phyloP scores from a whole-genome alignment of 1,140 invertebrate species.

The Zaprionus taronus region DNA sequence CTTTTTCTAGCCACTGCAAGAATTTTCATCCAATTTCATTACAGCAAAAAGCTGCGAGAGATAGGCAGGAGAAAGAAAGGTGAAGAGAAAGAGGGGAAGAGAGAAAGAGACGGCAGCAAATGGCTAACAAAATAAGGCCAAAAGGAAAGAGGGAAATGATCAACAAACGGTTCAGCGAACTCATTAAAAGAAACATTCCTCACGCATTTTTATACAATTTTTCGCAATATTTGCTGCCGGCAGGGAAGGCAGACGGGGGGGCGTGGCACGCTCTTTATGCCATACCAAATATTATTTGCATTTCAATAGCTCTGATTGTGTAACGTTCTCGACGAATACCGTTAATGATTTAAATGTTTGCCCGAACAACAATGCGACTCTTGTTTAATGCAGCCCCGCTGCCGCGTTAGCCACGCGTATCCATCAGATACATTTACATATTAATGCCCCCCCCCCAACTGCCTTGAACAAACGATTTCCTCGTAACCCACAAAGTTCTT shows the following conservation, averaged over 20 bases:
- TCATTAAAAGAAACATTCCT: conserved; percentile 42
- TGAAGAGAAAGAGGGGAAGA: neutral
- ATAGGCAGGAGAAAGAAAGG: too few species aligned
- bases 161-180: conserved; percentile 60
- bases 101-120: neutral
- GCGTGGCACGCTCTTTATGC: neutral
- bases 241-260: neutral
- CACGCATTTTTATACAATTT: conserved; percentile 24
- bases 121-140: conserved; percentile 7
- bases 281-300: conserved; percentile 56
- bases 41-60: conserved; percentile 11
- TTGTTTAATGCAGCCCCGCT: conserved; percentile 22
- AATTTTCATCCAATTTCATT: conserved; percentile 18
- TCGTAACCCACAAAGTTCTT: conserved; percentile 55
- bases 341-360: conserved; percentile 63
- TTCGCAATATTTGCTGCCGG: neutral
- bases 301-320: conserved; percentile 75
- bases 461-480: conserved; percentile 12
- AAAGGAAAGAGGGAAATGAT: conserved; percentile 26
- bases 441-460: neutral
- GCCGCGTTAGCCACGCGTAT: conserved; percentile 65
- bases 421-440: conserved; percentile 77
- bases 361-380: conserved; percentile 44
- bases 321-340: conserved; percentile 49
- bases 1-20: conserved; percentile 4